phyloP scores from a whole-genome alignment of 53 echinoderm and acorn worm species.

The Echinarachnius parma region DNA sequence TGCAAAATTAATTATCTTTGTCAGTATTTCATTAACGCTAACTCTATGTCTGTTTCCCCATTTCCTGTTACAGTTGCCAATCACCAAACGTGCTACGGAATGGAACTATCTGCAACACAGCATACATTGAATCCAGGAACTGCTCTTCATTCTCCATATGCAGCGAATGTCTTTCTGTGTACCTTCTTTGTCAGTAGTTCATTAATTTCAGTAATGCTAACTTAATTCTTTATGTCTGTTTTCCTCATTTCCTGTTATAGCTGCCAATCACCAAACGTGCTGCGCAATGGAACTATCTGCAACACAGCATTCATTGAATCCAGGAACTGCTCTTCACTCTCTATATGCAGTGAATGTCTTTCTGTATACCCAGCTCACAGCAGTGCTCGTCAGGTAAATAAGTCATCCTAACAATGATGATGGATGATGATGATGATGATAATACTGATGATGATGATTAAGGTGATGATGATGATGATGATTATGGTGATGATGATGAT shows the following conservation, averaged over 20 bases:
- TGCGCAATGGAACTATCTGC: conserved; percentile 49
- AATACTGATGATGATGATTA: no score
- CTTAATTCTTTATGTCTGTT: background rate
- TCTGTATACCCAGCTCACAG: conserved; percentile 67
- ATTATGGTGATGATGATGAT: no score
- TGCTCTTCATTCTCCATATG: conserved; percentile 50
- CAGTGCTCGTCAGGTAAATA: conserved; percentile 54
- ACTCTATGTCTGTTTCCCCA: no score
- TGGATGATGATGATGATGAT: no score
- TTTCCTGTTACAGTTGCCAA: conserved; percentile 46
- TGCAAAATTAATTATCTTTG: no score
- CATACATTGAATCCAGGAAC: conserved; percentile 41
- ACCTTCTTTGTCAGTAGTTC: no score
- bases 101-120: conserved; percentile 41
- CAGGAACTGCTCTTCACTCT: conserved; percentile 36
- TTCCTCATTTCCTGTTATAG: no score
- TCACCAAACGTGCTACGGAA: conserved; percentile 21
- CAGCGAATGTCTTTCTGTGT: conserved; percentile 75
- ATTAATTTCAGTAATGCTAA: no score
- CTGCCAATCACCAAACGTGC: conserved; percentile 31
- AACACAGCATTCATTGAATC: conserved; percentile 26
- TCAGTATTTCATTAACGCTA: no score
- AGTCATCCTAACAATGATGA: no score
- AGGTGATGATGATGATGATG: no score
- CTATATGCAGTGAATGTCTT: conserved; percentile 75